Conservation (phyloP, 1,140 invertebrate genomes). For the Heliconius nattereri region DNA sequence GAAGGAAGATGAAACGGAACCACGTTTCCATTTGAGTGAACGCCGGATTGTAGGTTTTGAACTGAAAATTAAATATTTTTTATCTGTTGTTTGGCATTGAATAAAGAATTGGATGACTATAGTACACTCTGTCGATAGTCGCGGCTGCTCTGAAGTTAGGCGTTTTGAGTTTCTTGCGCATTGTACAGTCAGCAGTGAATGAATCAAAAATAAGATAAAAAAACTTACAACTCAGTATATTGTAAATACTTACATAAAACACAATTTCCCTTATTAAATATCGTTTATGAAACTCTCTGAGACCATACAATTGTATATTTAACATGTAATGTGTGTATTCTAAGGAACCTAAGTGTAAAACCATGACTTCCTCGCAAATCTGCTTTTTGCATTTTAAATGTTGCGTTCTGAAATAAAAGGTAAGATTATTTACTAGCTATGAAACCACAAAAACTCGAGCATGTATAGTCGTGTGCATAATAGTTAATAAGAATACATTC, state of each 20-base stretch:
- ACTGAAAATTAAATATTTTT: slow-evolving; percentile 84
- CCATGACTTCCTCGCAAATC: slow-evolving; percentile 92
- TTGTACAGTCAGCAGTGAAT: no score
- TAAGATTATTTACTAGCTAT: not conserved
- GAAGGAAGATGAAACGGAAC: slow-evolving; percentile 96
- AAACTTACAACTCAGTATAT: not conserved
- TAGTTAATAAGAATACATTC: no score
- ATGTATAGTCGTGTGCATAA: no score
- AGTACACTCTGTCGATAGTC: no score
- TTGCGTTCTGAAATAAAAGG: slow-evolving; percentile 83
- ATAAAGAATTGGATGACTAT: no score
- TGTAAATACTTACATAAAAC: slow-evolving; percentile 91
- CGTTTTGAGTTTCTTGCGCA: no score
- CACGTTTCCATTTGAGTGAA: slow-evolving; percentile 98
- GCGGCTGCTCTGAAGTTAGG: no score
- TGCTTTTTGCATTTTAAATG: slow-evolving; percentile 91
- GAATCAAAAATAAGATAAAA: no score
- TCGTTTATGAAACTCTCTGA: slow-evolving; percentile 91
- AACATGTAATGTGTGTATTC: slow-evolving; percentile 94
- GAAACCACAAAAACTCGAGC: not conserved
- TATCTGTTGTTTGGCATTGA: no score
- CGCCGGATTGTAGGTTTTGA: slow-evolving; percentile 96
- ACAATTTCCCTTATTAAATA: slow-evolving; percentile 92
- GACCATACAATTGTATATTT: slow-evolving; percentile 90
- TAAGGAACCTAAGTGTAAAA: slow-evolving; percentile 94